phyloP scores from a whole-genome alignment of 2,888 invertebrate species.

The Calliopum simillimum region DNA sequence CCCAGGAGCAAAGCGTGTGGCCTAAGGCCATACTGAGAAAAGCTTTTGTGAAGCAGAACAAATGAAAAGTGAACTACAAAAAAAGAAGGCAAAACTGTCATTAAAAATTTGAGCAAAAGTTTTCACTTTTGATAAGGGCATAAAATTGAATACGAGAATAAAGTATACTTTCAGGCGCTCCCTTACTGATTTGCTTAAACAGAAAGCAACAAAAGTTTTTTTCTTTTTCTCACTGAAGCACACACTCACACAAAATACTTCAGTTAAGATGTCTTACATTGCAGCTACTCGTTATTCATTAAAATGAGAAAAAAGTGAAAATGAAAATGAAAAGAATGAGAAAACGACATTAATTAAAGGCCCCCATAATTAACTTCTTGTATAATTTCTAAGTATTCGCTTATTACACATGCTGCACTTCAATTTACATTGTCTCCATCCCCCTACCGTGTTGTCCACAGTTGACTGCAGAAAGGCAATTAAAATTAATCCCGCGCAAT shows the following conservation, averaged over 20 bases:
- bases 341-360: no score
- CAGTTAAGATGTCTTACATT: no score
- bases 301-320: no score
- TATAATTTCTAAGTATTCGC: neutral
- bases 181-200: neutral
- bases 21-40: neutral
- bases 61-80: neutral
- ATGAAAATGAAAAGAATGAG: no score
- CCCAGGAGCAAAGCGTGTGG: neutral
- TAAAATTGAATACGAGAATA: neutral
- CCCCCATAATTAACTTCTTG: no score
- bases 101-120: neutral
- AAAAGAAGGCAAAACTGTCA: neutral
- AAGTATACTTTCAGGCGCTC: no score
- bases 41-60: neutral
- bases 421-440: neutral
- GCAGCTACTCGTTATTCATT: no score
- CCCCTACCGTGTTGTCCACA: neutral
- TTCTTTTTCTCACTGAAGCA: neutral
- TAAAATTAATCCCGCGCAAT: slow-evolving; percentile 12
- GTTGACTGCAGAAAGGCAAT: neutral
- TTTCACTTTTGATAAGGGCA: slow-evolving; percentile 5
- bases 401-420: neutral
- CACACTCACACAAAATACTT: neutral
- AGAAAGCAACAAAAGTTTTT: neutral